Evolutionary conservation across 1,140 invertebrate genomes (phyloP), one percentile per base, ranked within the genome.

Genomic region (Danaus plexippus): DNA sequence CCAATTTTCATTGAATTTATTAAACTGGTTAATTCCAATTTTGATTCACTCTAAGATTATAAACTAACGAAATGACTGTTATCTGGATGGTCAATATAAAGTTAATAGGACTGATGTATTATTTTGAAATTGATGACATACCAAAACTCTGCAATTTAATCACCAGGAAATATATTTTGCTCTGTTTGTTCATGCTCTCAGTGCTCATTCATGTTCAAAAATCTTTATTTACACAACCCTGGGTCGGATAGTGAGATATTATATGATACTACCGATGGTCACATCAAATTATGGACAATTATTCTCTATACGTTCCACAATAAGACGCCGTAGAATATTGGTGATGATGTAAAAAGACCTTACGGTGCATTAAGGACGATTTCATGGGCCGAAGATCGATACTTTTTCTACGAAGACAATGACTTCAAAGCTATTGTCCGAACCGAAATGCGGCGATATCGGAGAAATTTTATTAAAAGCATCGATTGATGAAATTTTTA

Each of bases 351-450:
- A 57, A 13, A 15, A 57, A 50, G n/a, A 42, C 58, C 50, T 47
- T 42, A 59, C 54, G 57, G 57, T 59, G 47, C 43, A 49, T 60
- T 60, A 43, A 45, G 48, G 46, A 43, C 53, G 62, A 64, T 64
- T 64, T 64, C 54, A 64, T 55, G 57, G 57, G 47, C 52, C 50
- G 47, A 44, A 49, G 57, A 63, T 56, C 57, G 57, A 59, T 55
- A 58, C 47, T 59, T 63, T 59, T 57, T 51, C 12, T 40, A 43
- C 12, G 11, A 18, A 51, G 48, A 57, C 43, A 57, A 57, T 50
- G 18, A n/a, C 13, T 50, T 50, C 12, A 42, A 18, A 52, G 50
- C 11, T 43, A 52, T 43, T 43, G 41, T 52, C 41, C 40, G 50
- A 15, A 49, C 22, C 7, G 11, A 10, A 51, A 22, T 32, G 22